Base-by-base conservation (phyloP, 35 echinoderm and acorn worm genomes). In the Hemicentrotus pulcherrimus region DNA sequence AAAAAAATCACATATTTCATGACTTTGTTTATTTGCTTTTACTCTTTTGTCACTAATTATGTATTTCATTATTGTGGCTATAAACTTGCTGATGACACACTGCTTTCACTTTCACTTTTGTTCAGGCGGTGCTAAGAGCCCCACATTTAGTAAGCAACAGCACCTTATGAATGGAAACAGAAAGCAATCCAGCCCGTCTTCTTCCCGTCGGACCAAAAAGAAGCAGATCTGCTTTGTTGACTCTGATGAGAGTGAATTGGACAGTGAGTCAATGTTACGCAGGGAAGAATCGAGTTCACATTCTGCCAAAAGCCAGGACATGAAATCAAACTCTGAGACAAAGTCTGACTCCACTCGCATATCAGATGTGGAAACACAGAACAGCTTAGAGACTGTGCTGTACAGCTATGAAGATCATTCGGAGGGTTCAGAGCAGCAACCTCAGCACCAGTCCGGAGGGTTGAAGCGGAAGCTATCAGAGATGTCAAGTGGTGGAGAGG, bases 381-480 rank as follows among this genome's bases (percentile, higher is more conserved):
- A 58, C 48, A 93, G 91, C 48, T 58, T 93, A 47, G 91, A 93
- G 48, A 93, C 91, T 11, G 91, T 93, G n/a, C 4, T 33, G 2
- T 93, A 93, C 30, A 93, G 91, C 31, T 93, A 50, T 8, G 91
- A 93, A 33, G 91, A 93, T 5, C 48, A 10, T 91, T 91, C 90
- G 0, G 90, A 93, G 48, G 45, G 46, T 18, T 93, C 91, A 15
- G 31, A 33, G 87, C 48, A 22, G n/a, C 35, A 41, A 41, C 35
- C 35, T 41, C 35, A 41, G 90, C 46, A 35, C 22, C 90, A 32
- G 11, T 24, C 91, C 3, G 47, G 91, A 8, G 48, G 91, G 11
- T 58, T 93, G 91, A 93, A 93, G 91, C 4, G 91, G 47, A 93
- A 93, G 48, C 45, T 93, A 4, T 93, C 92, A 4, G 93, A 86